Base-by-base conservation (phyloP, 2,797 vertebrate species). In the Amazonetta brasiliensis region DNA sequence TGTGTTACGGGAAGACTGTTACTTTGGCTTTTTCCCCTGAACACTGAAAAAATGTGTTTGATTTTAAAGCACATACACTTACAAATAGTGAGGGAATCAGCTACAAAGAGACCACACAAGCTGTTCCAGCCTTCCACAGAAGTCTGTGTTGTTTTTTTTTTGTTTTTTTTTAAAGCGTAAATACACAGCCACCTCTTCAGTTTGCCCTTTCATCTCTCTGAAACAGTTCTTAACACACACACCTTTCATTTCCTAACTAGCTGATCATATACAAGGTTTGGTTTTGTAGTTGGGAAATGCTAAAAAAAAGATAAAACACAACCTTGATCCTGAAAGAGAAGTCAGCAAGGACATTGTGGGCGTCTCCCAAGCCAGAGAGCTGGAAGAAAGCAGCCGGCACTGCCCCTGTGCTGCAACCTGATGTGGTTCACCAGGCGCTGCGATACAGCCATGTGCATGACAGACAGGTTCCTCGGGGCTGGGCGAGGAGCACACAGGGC, bases 321-420 rank as follows among this genome's bases (percentile, higher is more conserved):
- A 75, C 84, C 90, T 94, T 95, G 90, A 91, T 96, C 92, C 48
- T 80, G 54, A 52, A 96, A 90, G 78, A 94, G 78, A 92, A 96
- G 78, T 80, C 91, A 89, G 77, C 55, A 87, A 94, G 85, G 81
- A 93, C 89, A 89, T 46, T 72, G 91, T 80, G 77, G 82, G 92
- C 68, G 94, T 93, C 94, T 90, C 93, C 75, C 64, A 78, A 89
- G 95, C 75, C 94, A 97, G 94, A 91, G 85, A 92, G 87, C 92
- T 92, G 73, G 97, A 96, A 94, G 60, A 87, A 93, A 97, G 71
- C 94, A 94, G 82, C 66, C 72, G 87, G 94, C 97, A 90, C 95
- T 97, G 97, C 98, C 97, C 97, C 92, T 96, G 31, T 67, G 94
- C 66, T 98, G 98, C 96, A 98, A 98, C 93, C 96, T 93, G 98